These are phyloP conservation scores for Ia io DNA, from an alignment of 2,113 vertebrate genomes.

Conservation along the genomic window DNA sequence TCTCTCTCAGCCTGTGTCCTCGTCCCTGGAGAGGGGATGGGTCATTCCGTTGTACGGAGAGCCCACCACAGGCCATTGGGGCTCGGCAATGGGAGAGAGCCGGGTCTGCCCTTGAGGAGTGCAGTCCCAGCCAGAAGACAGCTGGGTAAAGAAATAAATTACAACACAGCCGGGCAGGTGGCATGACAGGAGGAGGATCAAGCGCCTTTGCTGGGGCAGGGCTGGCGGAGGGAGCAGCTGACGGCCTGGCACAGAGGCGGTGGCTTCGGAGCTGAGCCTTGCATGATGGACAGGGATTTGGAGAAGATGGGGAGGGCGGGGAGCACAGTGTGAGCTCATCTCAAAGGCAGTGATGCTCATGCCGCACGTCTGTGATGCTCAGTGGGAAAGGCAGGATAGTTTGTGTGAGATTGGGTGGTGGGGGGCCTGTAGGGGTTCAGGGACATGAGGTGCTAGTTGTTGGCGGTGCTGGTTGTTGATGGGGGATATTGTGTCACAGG, in stretches of 20 bases:
- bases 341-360: neutral
- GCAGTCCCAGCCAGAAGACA: neutral
- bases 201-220: neutral
- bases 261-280: neutral
- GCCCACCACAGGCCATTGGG: neutral
- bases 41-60: neutral
- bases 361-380: neutral
- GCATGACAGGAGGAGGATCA: no score
- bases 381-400: no score
- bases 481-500: neutral
- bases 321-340: accelerated
- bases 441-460: neutral
- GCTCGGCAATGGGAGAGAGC: neutral
- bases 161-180: neutral
- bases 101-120: neutral
- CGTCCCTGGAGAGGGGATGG: accelerated
- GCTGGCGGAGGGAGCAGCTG: neutral
- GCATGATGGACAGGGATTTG: neutral
- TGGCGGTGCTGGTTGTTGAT: no score
- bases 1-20: neutral
- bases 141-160: neutral
- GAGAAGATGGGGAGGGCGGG: neutral
- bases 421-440: no score
- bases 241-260: neutral
- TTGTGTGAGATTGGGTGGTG: neutral